Evolutionary conservation across 2,888 invertebrate species (phyloP), one percentile per base, ranked within the genome.

Genomic region (Steinernema carpocapsae): DNA sequence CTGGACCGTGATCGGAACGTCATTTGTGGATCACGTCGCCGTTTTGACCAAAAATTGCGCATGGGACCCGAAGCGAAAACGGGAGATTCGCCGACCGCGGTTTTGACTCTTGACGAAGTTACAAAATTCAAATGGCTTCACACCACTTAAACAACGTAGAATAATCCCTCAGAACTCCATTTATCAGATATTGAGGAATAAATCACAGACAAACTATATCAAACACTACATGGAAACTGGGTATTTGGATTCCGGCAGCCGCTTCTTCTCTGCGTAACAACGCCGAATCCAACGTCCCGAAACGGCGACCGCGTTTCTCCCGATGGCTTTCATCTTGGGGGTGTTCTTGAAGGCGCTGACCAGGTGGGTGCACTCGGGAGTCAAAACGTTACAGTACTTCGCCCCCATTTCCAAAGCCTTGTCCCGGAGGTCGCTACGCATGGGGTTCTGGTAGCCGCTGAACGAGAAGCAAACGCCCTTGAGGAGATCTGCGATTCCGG

Each of bases 301-400:
- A 19, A 56, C 56, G 24, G 56, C 56, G 3, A 7, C 26, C 4
- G 56, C 56, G 12, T 14, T 14, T 19, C 26, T 56, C 22, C 56
- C 56, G 24, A 56, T 56, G 6, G 4, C 7, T 26, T 19, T 22
- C 56, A 56, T 56, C 26, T 56, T 56, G 6, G 56, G 56, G 17
- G 56, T 56, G 26, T 56, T 56, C 26, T 56, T 56, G 56, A 56
- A 56, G 26, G 56, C 56, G 56, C 56, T 56, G 56, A 56, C 26
- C 14, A 56, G 56, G 26, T 56, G 56, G 7, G 56, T 56, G 26
- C 56, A 56, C 26, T 56, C 56, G 3, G 56, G 56, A 19, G 56
- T 56, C 56, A 22, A 56, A 19, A 26, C 56, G 26, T 56, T 56
- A 24, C 56, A 56, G 56, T 56, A 56, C 26, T 56, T 56, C 26